Evolutionary conservation across 2,797 vertebrate species (phyloP), one percentile per base, ranked within the genome.

Genomic region (Chromobotia macracanthus): DNA sequence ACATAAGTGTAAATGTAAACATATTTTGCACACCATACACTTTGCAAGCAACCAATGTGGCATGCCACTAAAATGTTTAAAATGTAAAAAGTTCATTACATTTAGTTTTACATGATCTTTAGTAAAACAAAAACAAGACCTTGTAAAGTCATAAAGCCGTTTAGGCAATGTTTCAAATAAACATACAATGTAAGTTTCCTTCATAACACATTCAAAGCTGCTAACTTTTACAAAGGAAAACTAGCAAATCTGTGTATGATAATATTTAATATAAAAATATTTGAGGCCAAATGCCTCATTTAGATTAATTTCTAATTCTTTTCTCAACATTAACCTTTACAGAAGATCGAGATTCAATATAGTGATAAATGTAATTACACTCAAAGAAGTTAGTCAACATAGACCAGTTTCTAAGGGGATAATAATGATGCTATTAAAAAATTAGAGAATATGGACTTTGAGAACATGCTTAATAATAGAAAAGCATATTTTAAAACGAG

Each of bases 401-500:
- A 50, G 38, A 72, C 38, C 15, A n/a, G 18, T 73, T 58, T 44
- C 16, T n/a, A 60, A 48, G 6, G n/a, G n/a, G n/a, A n/a, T n/a
- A n/a, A n/a, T n/a, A n/a, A n/a, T n/a, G n/a, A n/a, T n/a, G n/a
- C n/a, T n/a, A n/a, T n/a, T n/a, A n/a, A n/a, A n/a, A n/a, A n/a
- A n/a, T n/a, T n/a, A n/a, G n/a, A n/a, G n/a, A n/a, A 75, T 46
- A 67, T 48, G 72, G 50, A 63, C 31, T 25, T 84, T 77, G 70
- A 44, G 83, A 86, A 83, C 56, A 38, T 38, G 35, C 6, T 38
- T 7, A 38, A 69, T 55, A 80, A 48, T 50, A 53, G 58, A 84
- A 87, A 84, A 79, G 23, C 55, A 83, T 81, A n/a, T 76, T 85
- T 85, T 86, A 46, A 79, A 85, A 25, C 21, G 41, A 72, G 74